Conservation (phyloP, 1,140 invertebrate species). For the Physella acuta region DNA sequence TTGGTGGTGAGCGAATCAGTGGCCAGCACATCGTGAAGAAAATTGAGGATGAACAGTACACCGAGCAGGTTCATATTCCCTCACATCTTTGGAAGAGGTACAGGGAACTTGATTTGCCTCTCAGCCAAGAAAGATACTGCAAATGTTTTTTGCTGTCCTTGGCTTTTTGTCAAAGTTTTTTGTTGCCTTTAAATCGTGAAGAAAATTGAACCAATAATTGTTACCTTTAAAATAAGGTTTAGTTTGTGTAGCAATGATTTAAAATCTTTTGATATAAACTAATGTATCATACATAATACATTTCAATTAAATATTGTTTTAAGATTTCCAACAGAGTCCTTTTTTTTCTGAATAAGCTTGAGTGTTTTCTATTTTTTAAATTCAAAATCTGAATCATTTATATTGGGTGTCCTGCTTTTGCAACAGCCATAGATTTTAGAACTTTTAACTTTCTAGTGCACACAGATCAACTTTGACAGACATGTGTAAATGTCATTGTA, state of each 20-base stretch:
- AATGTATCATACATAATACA: neutral
- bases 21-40: conserved; percentile 9
- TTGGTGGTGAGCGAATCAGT: conserved; percentile 19
- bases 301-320: neutral
- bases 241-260: neutral
- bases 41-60: neutral
- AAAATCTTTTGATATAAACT: neutral
- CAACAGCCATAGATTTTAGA: no score
- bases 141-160: conserved; percentile 10
- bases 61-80: neutral
- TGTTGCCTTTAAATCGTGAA: neutral
- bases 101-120: neutral
- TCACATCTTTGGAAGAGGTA: conserved; percentile 2
- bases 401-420: no score
- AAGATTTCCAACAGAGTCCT: neutral
- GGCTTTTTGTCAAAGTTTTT: conserved; percentile 7
- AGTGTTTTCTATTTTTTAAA: no score
- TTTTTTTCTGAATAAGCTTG: no score
- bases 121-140: conserved; percentile 13
- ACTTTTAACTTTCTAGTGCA: no score
- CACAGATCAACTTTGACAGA: no score
- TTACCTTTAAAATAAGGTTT: neutral
- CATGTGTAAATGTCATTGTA: no score
- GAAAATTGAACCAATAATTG: neutral
- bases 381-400: no score